phyloP scores from a whole-genome alignment of 2,113 vertebrate species.

The Equus przewalskii region DNA sequence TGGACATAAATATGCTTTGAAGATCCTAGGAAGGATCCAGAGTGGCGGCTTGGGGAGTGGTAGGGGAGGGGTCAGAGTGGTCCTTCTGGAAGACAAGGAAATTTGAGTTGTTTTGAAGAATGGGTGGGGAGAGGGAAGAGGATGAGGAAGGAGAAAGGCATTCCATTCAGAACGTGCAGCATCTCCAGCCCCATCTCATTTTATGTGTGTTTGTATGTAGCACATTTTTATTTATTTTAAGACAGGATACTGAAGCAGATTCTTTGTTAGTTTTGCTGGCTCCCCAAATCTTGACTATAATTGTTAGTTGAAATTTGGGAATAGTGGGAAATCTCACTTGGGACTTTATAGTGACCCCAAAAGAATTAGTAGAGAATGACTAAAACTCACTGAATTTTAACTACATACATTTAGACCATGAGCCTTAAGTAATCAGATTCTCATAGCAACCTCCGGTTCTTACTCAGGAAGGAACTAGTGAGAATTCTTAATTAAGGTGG shows the following conservation, averaged over 20 bases:
- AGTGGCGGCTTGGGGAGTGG: not conserved
- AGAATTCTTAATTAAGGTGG: slow-evolving; percentile 44
- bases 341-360: slow-evolving; percentile 14
- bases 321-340: slow-evolving; percentile 38
- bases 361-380: slow-evolving; percentile 41
- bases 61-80: not conserved
- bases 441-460: not conserved
- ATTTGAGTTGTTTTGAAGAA: slow-evolving; percentile 42
- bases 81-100: not conserved
- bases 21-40: not conserved
- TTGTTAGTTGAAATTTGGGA: not conserved
- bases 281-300: not conserved
- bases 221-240: slow-evolving; percentile 30
- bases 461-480: not conserved
- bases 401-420: not conserved
- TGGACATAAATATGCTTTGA: not conserved
- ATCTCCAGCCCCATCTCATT: not conserved
- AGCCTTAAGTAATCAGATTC: not conserved
- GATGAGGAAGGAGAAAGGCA: not conserved
- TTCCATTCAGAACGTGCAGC: not conserved
- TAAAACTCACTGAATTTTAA: slow-evolving; percentile 48
- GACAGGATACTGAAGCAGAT: not conserved
- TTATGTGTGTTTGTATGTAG: not conserved
- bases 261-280: slow-evolving; percentile 42
- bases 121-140: not conserved